A percentile compares a stretch with the other conserved stretches of the same genome.
phyloP scores from a whole-genome alignment of 2,797 vertebrate species.

The Oryzias dopingdopingensis region DNA sequence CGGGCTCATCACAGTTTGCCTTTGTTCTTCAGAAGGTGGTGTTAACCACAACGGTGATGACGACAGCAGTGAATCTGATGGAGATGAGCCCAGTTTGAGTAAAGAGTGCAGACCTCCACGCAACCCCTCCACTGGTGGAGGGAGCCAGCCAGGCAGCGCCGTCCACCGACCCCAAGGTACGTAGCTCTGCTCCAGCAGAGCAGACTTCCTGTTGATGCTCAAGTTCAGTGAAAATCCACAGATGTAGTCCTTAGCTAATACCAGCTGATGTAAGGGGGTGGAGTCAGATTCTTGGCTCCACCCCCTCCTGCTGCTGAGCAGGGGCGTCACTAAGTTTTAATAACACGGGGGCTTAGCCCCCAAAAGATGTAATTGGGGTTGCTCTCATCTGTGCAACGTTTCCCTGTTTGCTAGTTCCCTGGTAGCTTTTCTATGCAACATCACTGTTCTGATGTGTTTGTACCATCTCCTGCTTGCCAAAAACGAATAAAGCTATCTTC shows the following conservation, averaged over 20 bases:
- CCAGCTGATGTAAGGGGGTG: no score
- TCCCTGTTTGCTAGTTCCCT: no score
- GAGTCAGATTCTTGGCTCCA: no score
- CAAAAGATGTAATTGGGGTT: no score
- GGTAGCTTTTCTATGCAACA: no score
- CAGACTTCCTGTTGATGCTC: fast-evolving
- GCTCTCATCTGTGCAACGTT: no score
- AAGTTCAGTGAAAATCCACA: not conserved
- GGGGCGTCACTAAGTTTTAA: no score
- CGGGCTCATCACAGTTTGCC: not conserved
- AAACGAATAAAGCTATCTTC: no score
- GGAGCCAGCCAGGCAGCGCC: constrained; percentile 80
- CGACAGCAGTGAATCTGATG: constrained; percentile 96
- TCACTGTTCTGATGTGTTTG: no score
- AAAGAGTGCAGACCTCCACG: constrained; percentile 76
- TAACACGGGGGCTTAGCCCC: no score
- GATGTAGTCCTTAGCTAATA: not conserved
- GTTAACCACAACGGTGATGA: constrained; percentile 85
- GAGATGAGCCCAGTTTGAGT: constrained; percentile 82
- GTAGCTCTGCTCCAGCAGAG: not conserved
- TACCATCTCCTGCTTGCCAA: no score
- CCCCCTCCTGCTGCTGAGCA: no score
- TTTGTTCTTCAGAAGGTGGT: constrained; percentile 69
- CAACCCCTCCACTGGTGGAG: constrained; percentile 50
- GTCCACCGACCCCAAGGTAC: constrained; percentile 81